A percentile compares a stretch with the other conserved stretches of the same genome.
phyloP scores from a whole-genome alignment of 2,797 vertebrate genomes.

The Anas georgica region DNA sequence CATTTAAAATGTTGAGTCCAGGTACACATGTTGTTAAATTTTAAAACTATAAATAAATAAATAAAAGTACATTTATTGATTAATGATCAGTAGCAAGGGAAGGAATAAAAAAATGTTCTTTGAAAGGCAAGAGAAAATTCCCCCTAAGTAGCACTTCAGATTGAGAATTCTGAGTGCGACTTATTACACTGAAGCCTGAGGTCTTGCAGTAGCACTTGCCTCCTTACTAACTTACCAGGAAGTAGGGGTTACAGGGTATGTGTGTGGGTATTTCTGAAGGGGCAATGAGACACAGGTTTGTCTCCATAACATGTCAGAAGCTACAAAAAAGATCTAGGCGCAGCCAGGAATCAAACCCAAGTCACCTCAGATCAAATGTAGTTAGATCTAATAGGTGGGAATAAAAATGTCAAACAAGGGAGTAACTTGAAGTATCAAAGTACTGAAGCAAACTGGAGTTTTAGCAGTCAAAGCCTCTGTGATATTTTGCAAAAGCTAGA shows the following conservation, averaged over 20 bases:
- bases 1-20: background rate
- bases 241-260: background rate
- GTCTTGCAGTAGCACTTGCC: background rate
- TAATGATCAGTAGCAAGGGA: background rate
- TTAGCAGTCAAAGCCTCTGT: background rate
- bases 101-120: background rate
- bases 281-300: background rate
- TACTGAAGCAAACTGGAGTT: background rate
- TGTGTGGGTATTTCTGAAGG: background rate
- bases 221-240: background rate
- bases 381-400: background rate
- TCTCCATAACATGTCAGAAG: background rate
- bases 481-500: conserved; percentile 5
- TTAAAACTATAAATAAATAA: background rate
- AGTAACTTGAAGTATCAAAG: background rate
- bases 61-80: background rate
- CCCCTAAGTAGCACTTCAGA: accelerated
- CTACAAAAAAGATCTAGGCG: background rate
- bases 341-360: background rate
- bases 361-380: accelerated
- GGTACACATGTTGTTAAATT: background rate
- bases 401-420: background rate
- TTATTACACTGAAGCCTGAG: background rate
- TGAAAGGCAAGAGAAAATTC: background rate
- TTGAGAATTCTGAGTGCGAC: background rate